phyloP scores from a whole-genome alignment of 2,888 invertebrate genomes.

The Cephus pygmeus region DNA sequence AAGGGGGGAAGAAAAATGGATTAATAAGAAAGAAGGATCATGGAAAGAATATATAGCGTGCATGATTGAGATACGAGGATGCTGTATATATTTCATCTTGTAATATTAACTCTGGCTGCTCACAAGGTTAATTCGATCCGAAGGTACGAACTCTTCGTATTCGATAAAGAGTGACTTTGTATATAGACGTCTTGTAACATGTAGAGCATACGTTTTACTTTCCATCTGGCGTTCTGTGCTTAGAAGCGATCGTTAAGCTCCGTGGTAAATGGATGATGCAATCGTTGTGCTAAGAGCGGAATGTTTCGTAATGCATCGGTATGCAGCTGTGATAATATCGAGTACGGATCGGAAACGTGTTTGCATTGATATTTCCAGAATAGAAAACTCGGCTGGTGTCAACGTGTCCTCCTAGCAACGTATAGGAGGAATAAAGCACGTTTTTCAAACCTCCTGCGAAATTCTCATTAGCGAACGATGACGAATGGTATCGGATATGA shows the following conservation, averaged over 20 bases:
- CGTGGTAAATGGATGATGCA: constrained; percentile 8
- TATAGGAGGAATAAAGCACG: background rate
- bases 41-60: background rate
- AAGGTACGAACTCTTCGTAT: background rate
- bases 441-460: background rate
- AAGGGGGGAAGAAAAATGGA: background rate
- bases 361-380: background rate
- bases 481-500: background rate
- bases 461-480: background rate
- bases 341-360: background rate
- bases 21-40: background rate
- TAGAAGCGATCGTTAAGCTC: background rate
- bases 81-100: background rate
- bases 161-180: background rate
- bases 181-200: background rate
- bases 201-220: background rate
- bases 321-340: constrained; percentile 18
- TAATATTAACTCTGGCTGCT: background rate
- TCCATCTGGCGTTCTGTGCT: background rate
- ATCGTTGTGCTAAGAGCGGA: constrained; percentile 3
- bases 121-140: background rate
- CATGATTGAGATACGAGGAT: background rate
- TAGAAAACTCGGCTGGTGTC: background rate
- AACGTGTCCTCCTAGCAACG: background rate
- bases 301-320: constrained; percentile 10